Evolutionary conservation across 2,113 vertebrate genomes (phyloP).

Genomic region (Sigmodon hispidus): DNA sequence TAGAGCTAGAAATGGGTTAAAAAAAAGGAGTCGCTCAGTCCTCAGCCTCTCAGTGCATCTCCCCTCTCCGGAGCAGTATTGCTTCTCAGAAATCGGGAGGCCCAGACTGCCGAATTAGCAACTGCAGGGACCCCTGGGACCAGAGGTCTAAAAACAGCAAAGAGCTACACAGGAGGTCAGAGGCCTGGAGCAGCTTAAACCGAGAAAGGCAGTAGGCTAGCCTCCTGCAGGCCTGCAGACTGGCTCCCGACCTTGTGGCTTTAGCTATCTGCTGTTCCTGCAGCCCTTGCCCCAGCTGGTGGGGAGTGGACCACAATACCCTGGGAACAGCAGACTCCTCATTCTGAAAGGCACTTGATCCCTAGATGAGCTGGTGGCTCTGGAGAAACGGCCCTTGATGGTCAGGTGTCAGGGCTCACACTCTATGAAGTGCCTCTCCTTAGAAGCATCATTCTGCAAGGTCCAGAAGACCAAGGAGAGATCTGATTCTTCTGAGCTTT

Average conservation of each 20-base stretch:
- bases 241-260: not conserved
- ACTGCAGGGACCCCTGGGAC: not conserved
- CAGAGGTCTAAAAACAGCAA: slow-evolving; percentile 48
- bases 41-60: not conserved
- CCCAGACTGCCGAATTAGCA: not conserved
- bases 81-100: not conserved
- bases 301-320: rapidly evolving
- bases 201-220: not conserved
- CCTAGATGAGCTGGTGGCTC: not conserved
- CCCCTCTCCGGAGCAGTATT: too few relatives aligned
- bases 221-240: not conserved
- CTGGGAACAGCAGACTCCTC: not conserved
- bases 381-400: not conserved
- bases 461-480: not conserved
- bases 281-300: not conserved
- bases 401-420: not conserved
- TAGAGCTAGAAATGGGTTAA: not conserved
- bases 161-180: not conserved
- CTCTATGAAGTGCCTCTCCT: not conserved
- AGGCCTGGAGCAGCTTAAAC: not conserved
- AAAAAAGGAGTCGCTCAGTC: not conserved
- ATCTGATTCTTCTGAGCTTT: not conserved
- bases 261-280: not conserved
- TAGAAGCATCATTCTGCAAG: not conserved
- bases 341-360: not conserved